Conservation (phyloP, 2,797 vertebrate species). For the Petrocephalus sullivani region DNA sequence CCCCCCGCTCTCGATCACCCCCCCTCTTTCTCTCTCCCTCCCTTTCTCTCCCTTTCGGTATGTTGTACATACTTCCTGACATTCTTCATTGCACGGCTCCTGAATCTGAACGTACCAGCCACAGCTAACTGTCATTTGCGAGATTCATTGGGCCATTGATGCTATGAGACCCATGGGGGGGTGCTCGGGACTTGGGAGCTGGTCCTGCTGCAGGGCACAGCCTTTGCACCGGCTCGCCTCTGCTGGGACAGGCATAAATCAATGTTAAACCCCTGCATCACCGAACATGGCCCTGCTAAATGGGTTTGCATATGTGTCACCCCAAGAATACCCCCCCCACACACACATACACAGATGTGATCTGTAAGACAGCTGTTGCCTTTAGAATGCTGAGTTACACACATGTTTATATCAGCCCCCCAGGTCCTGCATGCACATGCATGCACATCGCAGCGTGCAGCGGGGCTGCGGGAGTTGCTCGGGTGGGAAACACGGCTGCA, state of each 20-base stretch:
- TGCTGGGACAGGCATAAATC: background rate
- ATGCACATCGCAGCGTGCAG: background rate
- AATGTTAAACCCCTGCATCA: background rate
- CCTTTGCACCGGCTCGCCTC: background rate
- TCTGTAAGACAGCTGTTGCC: slow-evolving; percentile 11
- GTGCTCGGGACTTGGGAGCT: no score
- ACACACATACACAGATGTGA: background rate
- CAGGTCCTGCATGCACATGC: background rate
- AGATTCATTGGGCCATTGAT: background rate
- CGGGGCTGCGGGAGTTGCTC: background rate
- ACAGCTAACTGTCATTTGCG: background rate
- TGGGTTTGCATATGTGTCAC: background rate
- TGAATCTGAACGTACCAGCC: background rate
- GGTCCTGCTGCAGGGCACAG: background rate
- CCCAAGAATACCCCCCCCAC: background rate
- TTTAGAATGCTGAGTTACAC: background rate
- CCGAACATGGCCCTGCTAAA: background rate
- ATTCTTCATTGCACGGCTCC: background rate
- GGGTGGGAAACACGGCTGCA: background rate
- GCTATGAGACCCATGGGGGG: background rate
- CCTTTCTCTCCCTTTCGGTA: no score
- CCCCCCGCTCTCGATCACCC: no score
- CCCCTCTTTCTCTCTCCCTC: no score
- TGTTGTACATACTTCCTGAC: background rate
- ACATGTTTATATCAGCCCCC: background rate